phyloP scores from a whole-genome alignment of 2,888 invertebrate species.

The Ceriagrion tenellum region DNA sequence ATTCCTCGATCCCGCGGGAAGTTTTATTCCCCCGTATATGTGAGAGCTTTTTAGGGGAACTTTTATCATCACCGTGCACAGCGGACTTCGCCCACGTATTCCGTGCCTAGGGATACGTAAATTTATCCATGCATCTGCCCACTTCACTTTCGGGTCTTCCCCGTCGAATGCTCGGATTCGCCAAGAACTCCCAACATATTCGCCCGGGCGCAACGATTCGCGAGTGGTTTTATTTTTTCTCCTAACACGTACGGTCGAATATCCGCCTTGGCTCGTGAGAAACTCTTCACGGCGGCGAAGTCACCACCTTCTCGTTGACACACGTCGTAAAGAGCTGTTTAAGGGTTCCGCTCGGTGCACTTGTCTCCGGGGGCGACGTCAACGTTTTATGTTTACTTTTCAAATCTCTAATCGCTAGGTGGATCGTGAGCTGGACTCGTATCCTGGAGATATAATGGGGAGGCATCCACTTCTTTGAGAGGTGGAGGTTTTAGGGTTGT shows the following conservation, averaged over 20 bases:
- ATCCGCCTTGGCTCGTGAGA: slow-evolving; percentile 9
- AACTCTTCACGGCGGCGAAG: neutral
- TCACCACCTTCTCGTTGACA: no score
- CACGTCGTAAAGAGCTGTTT: neutral
- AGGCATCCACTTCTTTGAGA: neutral
- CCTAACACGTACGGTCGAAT: neutral
- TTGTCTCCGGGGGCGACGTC: neutral
- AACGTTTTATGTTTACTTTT: neutral
- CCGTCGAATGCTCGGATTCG: neutral
- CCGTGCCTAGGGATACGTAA: neutral
- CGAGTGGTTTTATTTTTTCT: neutral
- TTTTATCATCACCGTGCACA: neutral
- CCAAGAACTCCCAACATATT: neutral
- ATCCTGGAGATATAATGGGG: slow-evolving; percentile 12
- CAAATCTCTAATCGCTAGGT: neutral
- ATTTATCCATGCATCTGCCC: neutral
- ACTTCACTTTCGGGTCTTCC: neutral
- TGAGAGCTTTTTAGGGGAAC: neutral
- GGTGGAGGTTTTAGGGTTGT: no score
- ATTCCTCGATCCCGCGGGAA: neutral
- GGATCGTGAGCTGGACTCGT: neutral
- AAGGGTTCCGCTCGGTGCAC: slow-evolving; percentile 1
- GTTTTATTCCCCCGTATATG: neutral
- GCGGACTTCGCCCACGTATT: no score
- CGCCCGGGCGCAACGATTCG: neutral